Evolutionary conservation across 2,113 vertebrate genomes (phyloP), one percentile per base, ranked within the genome.

Genomic region (Nyctibius bracteatus): DNA sequence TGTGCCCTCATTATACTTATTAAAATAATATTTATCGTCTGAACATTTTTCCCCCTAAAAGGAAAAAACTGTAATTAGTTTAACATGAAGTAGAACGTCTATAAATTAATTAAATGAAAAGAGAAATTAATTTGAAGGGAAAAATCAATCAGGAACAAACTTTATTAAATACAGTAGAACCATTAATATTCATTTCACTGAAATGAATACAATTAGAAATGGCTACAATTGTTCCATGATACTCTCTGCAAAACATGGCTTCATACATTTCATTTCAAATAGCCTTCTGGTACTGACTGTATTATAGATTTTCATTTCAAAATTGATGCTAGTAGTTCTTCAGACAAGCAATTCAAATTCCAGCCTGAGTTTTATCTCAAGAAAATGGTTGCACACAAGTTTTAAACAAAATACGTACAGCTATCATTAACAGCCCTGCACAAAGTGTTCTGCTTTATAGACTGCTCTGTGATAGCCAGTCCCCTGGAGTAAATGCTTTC

Each of bases 101-200:
- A 92, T 93, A 97, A 98, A 97, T 96, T 95, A 97, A 97, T 97
- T 94, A 96, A 96, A 95, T 91, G 30, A 87, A 97, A 97, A 94
- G 68, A 91, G 46, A 94, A 90, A 96, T 96, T 97, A 97, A 97
- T 97, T 94, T 94, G 63, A 96, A 95, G 58, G 61, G 78, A 9
- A 94, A 97, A 97, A 96, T 91, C 84, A 84, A 91, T 96, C 59
- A 95, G 68, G 80, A 97, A 62, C 44, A 95, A 97, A 96, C 57
- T 90, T 86, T 89, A 94, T 96, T 94, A 96, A 96, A 96, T 83
- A 87, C 39, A 88, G 47, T n/a, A 78, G 59, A 96, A 92, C 72
- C 63, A 94, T 97, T 97, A 97, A 94, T 97, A 97, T 95, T 98
- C 23, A 97, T 96, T 97, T 96, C 70, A 78, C 24, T 90, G 91